These are phyloP conservation scores for Caenorhabditis parvicauda DNA, from an alignment of 2,888 invertebrate species.

Conservation along the genomic window DNA sequence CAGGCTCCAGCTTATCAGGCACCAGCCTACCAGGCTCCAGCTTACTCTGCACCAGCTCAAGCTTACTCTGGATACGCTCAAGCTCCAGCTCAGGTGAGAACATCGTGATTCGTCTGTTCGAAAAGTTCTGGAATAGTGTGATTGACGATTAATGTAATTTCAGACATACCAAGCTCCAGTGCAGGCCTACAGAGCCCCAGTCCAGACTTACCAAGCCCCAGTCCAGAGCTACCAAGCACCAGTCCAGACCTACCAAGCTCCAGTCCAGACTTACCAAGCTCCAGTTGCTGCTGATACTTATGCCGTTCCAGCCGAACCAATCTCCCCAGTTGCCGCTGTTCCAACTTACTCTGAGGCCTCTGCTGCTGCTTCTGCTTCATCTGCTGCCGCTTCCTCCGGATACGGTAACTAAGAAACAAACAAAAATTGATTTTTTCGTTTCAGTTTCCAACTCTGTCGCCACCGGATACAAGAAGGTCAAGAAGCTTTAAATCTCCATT, in stretches of 20 bases:
- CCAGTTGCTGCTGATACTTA: not conserved
- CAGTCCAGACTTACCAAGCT: conserved; percentile 12
- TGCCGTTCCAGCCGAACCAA: conserved; percentile 11
- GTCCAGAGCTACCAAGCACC: conserved; percentile 4
- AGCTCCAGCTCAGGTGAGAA: no score
- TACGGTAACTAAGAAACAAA: no score
- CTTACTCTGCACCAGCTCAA: conserved; percentile 7
- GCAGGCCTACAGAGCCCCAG: not conserved
- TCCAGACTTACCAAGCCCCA: conserved; percentile 5
- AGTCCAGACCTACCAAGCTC: conserved; percentile 14
- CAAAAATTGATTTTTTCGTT: no score
- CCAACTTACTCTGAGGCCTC: conserved; percentile 9
- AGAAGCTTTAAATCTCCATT: not conserved
- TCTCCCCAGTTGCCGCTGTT: conserved; percentile 7
- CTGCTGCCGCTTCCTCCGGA: no score
- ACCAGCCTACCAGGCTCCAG: conserved; percentile 9
- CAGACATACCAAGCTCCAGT: conserved; percentile 17
- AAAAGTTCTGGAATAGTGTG: no score
- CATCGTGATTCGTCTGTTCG: no score
- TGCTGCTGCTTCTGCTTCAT: conserved; percentile 1
- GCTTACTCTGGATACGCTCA: no score
- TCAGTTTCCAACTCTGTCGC: not conserved
- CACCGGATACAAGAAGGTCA: conserved; percentile 24
- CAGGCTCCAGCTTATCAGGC: conserved; percentile 12
- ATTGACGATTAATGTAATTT: no score